Evolutionary conservation across 1,140 invertebrate species (phyloP).

Genomic region (Triops cancriformis): DNA sequence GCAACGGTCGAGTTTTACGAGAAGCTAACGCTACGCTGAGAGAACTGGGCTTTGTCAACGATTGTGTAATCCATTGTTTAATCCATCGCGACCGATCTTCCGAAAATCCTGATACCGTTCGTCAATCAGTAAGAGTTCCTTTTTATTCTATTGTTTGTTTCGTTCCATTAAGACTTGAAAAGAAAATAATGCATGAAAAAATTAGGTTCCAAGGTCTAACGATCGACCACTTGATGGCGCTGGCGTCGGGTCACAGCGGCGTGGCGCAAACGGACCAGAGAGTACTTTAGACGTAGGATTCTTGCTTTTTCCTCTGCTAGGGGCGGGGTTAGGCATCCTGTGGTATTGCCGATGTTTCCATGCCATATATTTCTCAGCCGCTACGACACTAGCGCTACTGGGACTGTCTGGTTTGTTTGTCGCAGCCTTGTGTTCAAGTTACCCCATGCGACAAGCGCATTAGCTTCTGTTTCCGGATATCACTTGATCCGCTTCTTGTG

Average conservation of each 20-base stretch:
- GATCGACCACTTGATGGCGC: constrained; percentile 31
- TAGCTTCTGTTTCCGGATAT: too few relatives aligned
- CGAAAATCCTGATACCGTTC: background rate
- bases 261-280: background rate
- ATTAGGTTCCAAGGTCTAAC: background rate
- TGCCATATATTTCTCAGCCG: constrained; percentile 51
- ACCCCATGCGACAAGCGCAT: constrained; percentile 26
- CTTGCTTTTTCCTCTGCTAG: constrained; percentile 45
- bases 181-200: too few relatives aligned
- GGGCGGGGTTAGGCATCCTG: constrained; percentile 46
- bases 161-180: too few relatives aligned
- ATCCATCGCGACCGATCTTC: constrained; percentile 50
- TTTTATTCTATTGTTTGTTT: too few relatives aligned
- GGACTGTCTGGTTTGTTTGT: constrained; percentile 51
- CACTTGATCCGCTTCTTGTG: too few relatives aligned
- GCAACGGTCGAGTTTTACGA: constrained; percentile 73
- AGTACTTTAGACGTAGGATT: constrained; percentile 35
- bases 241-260: background rate
- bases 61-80: constrained; percentile 79
- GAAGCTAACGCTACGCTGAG: constrained; percentile 65
- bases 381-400: constrained; percentile 51
- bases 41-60: constrained; percentile 68
- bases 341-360: constrained; percentile 57
- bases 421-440: constrained; percentile 45
- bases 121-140: background rate